Conservation (phyloP, 2,888 invertebrate species). For the Noctua fimbriata region DNA sequence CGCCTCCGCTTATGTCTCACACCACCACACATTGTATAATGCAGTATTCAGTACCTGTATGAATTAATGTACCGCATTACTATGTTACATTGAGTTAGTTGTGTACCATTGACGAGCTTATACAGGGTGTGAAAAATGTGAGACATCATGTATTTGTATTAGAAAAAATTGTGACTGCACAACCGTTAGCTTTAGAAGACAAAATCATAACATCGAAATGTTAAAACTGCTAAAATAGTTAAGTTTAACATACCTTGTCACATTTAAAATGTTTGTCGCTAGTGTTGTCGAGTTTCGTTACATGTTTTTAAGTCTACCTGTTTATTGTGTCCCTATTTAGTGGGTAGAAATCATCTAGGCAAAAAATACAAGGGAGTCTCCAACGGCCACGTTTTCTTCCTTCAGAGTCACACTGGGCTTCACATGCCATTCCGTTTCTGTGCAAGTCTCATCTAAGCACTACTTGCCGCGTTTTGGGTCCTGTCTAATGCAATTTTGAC, state of each 20-base stretch:
- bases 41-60: conserved; percentile 78
- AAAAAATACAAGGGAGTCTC: not conserved
- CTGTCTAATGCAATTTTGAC: not conserved
- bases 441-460: not conserved
- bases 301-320: too few relatives aligned
- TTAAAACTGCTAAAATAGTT: too few relatives aligned
- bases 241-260: too few relatives aligned
- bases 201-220: too few relatives aligned
- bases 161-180: not conserved
- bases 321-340: too few relatives aligned
- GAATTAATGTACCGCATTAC: conserved; percentile 76
- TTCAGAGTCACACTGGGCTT: not conserved
- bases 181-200: not conserved
- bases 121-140: conserved; percentile 68
- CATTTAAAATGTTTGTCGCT: too few relatives aligned
- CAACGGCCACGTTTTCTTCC: not conserved
- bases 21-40: conserved; percentile 71
- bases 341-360: too few relatives aligned
- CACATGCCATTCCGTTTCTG: not conserved
- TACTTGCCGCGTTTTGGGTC: not conserved
- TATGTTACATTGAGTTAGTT: conserved; percentile 70
- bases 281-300: too few relatives aligned
- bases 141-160: not conserved
- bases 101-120: conserved; percentile 46
- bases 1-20: conserved; percentile 59